Percentiles rank a stretch among this genome's conserved stretches.
Evolutionary conservation across 2,113 vertebrate genomes (phyloP).

Genomic region (Gopherus evgoodei): DNA sequence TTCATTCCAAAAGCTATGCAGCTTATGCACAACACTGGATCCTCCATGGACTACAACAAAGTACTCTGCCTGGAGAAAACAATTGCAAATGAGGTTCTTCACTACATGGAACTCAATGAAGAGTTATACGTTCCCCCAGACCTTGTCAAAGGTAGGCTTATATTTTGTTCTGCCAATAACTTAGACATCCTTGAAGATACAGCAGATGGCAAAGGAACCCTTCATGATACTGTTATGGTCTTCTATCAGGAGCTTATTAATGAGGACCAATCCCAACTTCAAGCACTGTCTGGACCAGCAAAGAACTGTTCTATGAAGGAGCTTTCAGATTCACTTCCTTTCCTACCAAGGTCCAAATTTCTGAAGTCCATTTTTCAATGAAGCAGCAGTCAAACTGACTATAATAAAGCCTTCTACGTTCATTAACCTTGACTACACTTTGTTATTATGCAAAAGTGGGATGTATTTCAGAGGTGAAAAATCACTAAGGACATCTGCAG

Average conservation of each 20-base stretch:
- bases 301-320: neutral
- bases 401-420: neutral
- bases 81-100: no score
- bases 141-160: neutral
- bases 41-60: neutral
- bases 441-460: neutral
- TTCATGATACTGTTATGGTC: neutral
- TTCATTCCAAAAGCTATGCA: neutral
- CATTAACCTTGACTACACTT: neutral
- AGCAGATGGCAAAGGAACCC: neutral
- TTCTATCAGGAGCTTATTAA: no score
- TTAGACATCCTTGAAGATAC: neutral
- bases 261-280: no score
- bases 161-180: neutral
- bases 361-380: neutral
- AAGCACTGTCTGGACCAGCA: neutral
- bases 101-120: neutral
- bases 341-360: neutral
- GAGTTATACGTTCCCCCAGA: neutral
- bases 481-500: neutral
- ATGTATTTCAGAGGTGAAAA: neutral
- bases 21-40: neutral
- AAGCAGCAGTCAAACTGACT: neutral
- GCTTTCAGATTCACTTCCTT: neutral
- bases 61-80: neutral